Percentiles rank a stretch among this genome's conserved stretches.
Conservation (phyloP, 1,140 invertebrate genomes). For the Stenopsyche tienmushanensis region DNA sequence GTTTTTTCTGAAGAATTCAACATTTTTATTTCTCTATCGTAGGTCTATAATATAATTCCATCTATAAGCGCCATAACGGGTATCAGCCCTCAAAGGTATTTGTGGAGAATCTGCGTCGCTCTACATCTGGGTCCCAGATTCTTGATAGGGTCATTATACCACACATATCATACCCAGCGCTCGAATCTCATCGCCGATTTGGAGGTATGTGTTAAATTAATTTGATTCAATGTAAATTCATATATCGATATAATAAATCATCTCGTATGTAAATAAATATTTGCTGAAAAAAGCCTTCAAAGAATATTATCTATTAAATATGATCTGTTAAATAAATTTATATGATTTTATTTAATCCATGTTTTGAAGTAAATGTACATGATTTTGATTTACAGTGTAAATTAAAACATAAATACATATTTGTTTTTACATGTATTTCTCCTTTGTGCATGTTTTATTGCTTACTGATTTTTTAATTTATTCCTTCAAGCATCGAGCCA, state of each 20-base stretch:
- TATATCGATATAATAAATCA: too few relatives aligned
- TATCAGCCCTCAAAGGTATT: slow-evolving; percentile 85
- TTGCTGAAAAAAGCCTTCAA: too few relatives aligned
- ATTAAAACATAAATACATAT: slow-evolving; percentile 17
- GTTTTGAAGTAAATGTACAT: too few relatives aligned
- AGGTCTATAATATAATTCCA: slow-evolving; percentile 90
- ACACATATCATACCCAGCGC: slow-evolving; percentile 75
- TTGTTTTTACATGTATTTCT: slow-evolving; percentile 33
- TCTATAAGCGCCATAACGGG: slow-evolving; percentile 91
- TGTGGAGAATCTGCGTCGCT: slow-evolving; percentile 89
- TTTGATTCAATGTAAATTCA: too few relatives aligned
- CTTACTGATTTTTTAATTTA: slow-evolving; percentile 1
- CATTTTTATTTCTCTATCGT: slow-evolving; percentile 41
- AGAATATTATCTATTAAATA: too few relatives aligned
- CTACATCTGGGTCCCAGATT: slow-evolving; percentile 86
- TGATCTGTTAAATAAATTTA: too few relatives aligned
- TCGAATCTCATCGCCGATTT: slow-evolving; percentile 61
- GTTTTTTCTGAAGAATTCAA: neutral
- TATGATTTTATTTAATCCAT: too few relatives aligned
- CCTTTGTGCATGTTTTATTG: slow-evolving; percentile 16
- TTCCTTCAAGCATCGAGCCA: slow-evolving; percentile 49
- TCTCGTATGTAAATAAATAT: too few relatives aligned
- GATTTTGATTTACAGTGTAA: too few relatives aligned
- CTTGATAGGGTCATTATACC: slow-evolving; percentile 80
- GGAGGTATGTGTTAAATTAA: slow-evolving; percentile 49